Conservation (phyloP, 2,113 vertebrate species). For the Melanerpes aurifrons region DNA sequence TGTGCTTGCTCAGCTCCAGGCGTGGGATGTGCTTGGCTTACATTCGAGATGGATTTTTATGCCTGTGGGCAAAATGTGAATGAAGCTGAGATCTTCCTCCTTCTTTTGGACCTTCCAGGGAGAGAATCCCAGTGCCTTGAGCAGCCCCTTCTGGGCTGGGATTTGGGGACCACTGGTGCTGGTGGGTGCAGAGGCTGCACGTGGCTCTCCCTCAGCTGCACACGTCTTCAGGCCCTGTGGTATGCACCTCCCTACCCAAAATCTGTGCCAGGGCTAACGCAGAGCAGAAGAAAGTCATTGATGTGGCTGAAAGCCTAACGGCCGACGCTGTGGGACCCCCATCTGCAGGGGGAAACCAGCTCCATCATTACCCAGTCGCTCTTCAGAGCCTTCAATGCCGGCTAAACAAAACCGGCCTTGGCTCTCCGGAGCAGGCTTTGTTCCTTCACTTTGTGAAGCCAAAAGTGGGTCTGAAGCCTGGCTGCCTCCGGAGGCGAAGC, state of each 20-base stretch:
- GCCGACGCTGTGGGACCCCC: not conserved
- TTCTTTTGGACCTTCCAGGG: not conserved
- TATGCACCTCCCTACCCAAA: not conserved
- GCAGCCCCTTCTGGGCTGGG: not conserved
- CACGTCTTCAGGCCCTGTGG: not conserved
- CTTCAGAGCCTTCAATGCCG: constrained; percentile 7
- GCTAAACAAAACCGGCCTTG: constrained; percentile 14
- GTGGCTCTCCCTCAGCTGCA: not conserved
- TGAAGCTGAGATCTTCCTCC: not conserved
- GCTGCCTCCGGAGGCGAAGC: accelerated
- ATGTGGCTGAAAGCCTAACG: not conserved
- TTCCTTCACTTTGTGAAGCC: not conserved
- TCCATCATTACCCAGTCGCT: constrained; percentile 50
- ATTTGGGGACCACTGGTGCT: accelerated
- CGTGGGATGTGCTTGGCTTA: not conserved
- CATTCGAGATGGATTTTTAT: not conserved
- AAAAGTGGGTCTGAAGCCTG: not conserved
- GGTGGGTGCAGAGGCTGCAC: not conserved
- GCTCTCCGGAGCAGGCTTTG: constrained; percentile 16
- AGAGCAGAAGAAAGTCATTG: constrained; percentile 19
- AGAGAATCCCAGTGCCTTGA: not conserved
- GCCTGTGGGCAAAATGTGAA: not conserved
- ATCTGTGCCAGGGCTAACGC: not conserved
- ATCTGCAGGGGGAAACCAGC: not conserved
- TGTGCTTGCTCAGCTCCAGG: not conserved